Base-by-base conservation (phyloP, 1,140 invertebrate genomes). In the Heliothis virescens region DNA sequence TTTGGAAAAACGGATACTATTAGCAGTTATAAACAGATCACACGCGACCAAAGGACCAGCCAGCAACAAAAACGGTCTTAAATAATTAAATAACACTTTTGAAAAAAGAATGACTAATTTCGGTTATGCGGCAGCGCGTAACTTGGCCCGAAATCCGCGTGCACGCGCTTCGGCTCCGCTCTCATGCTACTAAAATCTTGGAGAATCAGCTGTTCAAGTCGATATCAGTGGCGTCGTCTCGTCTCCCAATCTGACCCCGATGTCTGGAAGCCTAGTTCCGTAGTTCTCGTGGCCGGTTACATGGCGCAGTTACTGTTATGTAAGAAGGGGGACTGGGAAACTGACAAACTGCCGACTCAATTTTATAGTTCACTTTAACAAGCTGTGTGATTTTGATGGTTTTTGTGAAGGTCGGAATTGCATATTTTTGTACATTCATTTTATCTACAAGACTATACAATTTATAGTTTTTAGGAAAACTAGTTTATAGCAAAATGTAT, bases 181-280 rank as follows among this genome's bases (percentile, higher is more conserved):
- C 63, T 78, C 18, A 21, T 57, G 71, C 83, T 82, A 89, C 87
- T 90, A 88, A 88, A 86, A 87, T 86, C 83, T 87, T 86, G 84
- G 78, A 87, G 73, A 86, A 92, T 92, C 90, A 92, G 91, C 90
- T 91, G 89, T 87, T 91, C 72, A 77, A 89, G 90, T 92, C 92
- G 89, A 94, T 94, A 94, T 76, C 83, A 62, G 48, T 83, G 91
- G 91, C 92, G 92, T 83, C 91, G 91, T 87, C 90, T 90, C 83
- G 92, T 94, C 92, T 94, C 83, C 83, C 80, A 83, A 79, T 81
- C 80, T 92, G 91, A 92, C 90, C 91, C 86, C 89, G 82, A 87
- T 91, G 89, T 86, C 84, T 81, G 55, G 73, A 83, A 79, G 84
- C 83, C 77, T 71, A 79, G 18, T 79, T 79, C 62, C 83, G 67